Evolutionary conservation across 2,113 vertebrate genomes (phyloP), one percentile per base, ranked within the genome.

Genomic region (Clarias magur): DNA sequence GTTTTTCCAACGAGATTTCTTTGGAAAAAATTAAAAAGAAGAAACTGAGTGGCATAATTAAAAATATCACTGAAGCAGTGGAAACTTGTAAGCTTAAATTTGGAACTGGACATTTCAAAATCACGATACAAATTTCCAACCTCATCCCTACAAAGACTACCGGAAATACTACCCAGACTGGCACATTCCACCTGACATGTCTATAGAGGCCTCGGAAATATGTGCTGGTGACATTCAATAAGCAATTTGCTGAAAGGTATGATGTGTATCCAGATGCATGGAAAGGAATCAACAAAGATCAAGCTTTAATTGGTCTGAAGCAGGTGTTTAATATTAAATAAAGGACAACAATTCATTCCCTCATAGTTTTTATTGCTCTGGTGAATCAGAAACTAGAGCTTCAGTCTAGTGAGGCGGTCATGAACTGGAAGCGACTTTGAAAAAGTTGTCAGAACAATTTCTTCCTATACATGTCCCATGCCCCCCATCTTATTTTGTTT

Each of bases 111-210:
- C 0, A 2, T 88, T 88, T 70, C 1, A 4, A 3, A 53, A 9
- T 75, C 0, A 7, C 7, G 53, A 68, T 16, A 89, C 56, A 25
- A 30, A 2, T 12, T 3, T 79, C 9, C 0, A 88, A 27, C 72
- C 53, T 72, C 16, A 87, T 80, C 89, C 82, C 0, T 59, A 56
- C 60, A 89, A 87, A 4, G 62, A 87, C 53, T 92, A 93, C 67
- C 68, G 70, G 25, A 42, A 80, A 0, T 17, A 86, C 48, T 93
- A 85, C 53, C 90, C 90, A 3, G 76, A 92, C 42, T 93, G 92
- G 91, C 4, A 59, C 17, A 92, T 92, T 19, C 84, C 89, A n/a
- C 85, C 90, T 68, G 91, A 91, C 86, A 34, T 54, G 62, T 89
- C 81, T 68, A 88, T 88, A 11, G 3, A 84, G 21, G 87, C 91